Evolutionary conservation across 64 coral and sea anemone genomes (phyloP).

Genomic region (Hydrozoanthus tunicans): DNA sequence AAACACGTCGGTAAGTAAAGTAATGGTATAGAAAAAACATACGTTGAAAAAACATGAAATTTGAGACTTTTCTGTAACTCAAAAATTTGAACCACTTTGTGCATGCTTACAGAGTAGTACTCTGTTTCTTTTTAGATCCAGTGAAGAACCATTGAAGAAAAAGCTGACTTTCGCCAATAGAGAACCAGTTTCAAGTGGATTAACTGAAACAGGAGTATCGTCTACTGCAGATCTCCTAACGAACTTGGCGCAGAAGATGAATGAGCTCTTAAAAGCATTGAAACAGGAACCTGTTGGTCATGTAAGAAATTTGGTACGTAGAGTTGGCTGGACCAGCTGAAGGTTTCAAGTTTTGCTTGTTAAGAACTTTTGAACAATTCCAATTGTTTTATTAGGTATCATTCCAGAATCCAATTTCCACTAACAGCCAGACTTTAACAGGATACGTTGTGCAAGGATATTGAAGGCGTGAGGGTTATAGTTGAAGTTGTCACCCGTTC

Average conservation of each 20-base stretch:
- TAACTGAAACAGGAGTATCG: not conserved
- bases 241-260: conserved; percentile 25
- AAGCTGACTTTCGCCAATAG: not conserved
- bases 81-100: too few relatives aligned
- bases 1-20: too few relatives aligned
- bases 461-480: conserved; percentile 48
- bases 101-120: not conserved
- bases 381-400: not conserved
- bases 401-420: not conserved
- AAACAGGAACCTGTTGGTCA: not conserved
- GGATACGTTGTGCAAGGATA: conserved; percentile 14
- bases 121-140: conserved; percentile 6
- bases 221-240: not conserved
- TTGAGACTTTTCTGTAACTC: too few relatives aligned
- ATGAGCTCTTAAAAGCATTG: conserved; percentile 18
- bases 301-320: conserved; percentile 25
- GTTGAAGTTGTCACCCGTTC: conserved; percentile 21
- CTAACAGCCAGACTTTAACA: not conserved
- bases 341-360: not conserved
- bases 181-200: not conserved
- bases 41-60: too few relatives aligned
- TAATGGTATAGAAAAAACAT: too few relatives aligned
- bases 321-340: not conserved
- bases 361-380: not conserved
- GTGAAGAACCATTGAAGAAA: conserved; percentile 19